A percentile compares a stretch with the other conserved stretches of the same genome.
phyloP scores from a whole-genome alignment of 2,113 vertebrate genomes.

The Cyphomyrus discorhynchus region DNA sequence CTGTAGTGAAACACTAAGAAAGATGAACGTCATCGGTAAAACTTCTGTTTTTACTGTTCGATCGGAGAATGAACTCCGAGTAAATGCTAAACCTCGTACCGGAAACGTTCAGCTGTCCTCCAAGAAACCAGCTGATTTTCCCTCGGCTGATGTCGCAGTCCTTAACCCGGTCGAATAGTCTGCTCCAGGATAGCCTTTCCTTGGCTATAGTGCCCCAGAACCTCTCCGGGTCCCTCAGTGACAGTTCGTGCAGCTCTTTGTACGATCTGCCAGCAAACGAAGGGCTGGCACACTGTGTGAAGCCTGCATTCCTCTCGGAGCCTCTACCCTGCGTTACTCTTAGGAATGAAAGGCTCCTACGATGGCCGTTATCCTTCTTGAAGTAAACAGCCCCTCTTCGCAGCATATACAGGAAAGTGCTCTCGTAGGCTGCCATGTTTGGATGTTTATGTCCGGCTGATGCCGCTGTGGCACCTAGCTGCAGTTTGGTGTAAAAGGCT shows the following conservation, averaged over 20 bases:
- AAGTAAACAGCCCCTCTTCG: not conserved
- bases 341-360: not conserved
- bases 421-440: slow-evolving; percentile 23
- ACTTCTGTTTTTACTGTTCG: not conserved
- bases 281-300: slow-evolving; percentile 8
- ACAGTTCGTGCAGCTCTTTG: slow-evolving; percentile 54
- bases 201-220: slow-evolving; percentile 75
- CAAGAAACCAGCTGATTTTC: slow-evolving; percentile 72
- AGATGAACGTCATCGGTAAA: not conserved
- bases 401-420: slow-evolving; percentile 10
- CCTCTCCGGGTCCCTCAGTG: slow-evolving; percentile 58
- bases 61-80: not conserved
- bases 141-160: slow-evolving; percentile 58
- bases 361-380: not conserved
- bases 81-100: slow-evolving; percentile 57
- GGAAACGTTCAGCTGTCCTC: slow-evolving; percentile 78
- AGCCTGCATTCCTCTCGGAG: slow-evolving; percentile 17
- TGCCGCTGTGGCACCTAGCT: not conserved
- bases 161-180: slow-evolving; percentile 63
- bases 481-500: slow-evolving; percentile 12
- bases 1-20: not conserved
- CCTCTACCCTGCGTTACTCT: not conserved
- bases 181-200: slow-evolving; percentile 65
- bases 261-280: slow-evolving; percentile 41
- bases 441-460: not conserved